These are phyloP conservation scores for Stratiolaelaps scimitus DNA, from an alignment of 1,140 invertebrate genomes.

Conservation along the genomic window DNA sequence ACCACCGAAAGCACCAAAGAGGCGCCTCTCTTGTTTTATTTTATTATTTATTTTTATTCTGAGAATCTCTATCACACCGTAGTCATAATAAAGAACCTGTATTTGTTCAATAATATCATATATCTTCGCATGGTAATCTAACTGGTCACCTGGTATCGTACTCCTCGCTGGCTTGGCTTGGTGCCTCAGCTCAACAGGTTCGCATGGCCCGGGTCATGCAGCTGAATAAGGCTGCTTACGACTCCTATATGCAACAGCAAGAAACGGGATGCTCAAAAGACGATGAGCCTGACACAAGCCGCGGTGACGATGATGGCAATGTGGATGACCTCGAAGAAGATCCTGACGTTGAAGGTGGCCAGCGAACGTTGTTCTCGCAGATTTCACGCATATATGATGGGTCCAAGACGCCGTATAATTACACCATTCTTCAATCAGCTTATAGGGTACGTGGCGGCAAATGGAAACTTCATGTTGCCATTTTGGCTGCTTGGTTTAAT, in stretches of 20 bases:
- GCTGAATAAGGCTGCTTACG: background rate
- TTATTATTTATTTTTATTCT: no score
- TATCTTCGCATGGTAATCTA: no score
- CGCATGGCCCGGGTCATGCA: constrained; percentile 21
- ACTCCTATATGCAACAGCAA: background rate
- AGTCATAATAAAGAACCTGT: no score
- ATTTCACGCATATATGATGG: constrained; percentile 14
- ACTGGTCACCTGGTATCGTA: no score
- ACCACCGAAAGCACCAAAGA: no score
- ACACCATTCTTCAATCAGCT: background rate
- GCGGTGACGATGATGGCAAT: background rate
- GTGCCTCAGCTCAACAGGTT: constrained; percentile 1
- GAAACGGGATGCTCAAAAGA: background rate
- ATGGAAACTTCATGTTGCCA: background rate
- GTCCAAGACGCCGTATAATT: background rate
- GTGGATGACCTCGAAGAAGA: constrained; percentile 14
- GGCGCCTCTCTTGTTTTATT: no score
- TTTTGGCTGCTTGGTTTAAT: no score
- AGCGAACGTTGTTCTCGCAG: constrained; percentile 6
- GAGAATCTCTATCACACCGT: no score
- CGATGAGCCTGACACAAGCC: background rate
- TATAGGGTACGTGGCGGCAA: constrained; percentile 1
- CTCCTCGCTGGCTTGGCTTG: no score
- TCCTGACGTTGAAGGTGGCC: background rate
- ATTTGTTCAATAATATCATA: no score